A percentile compares a stretch with the other conserved stretches of the same genome.
Evolutionary conservation across 2,888 invertebrate species (phyloP).

Genomic region (Cataglyphis altisquamis): DNA sequence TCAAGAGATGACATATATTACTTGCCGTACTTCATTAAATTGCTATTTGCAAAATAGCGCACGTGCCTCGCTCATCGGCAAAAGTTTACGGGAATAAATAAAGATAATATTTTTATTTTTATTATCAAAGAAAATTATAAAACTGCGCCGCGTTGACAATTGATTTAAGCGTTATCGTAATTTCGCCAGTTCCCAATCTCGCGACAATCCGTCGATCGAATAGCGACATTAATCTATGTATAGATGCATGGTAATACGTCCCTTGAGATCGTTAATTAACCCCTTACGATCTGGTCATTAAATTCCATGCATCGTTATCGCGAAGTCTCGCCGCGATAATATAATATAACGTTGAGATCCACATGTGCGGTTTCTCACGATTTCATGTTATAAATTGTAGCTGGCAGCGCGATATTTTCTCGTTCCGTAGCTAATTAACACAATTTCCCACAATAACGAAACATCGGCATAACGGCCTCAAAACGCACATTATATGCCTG

Average conservation of each 20-base stretch:
- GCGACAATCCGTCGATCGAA: conserved; percentile 16
- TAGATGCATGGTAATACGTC: not conserved
- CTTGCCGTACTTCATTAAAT: conserved; percentile 21
- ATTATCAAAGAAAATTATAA: not conserved
- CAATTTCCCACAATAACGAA: conserved; percentile 33
- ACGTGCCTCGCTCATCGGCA: not conserved
- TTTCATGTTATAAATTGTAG: conserved; percentile 21
- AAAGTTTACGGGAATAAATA: not conserved
- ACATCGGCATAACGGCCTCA: not conserved
- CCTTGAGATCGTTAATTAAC: conserved; percentile 46
- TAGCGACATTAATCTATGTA: not conserved
- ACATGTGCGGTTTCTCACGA: conserved; percentile 41
- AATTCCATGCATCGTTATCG: conserved; percentile 49
- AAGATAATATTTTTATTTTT: not conserved
- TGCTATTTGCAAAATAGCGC: not conserved
- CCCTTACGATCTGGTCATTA: conserved; percentile 55
- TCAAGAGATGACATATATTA: not conserved
- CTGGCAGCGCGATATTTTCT: conserved; percentile 30
- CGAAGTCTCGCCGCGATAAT: conserved; percentile 37
- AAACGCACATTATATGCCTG: not conserved
- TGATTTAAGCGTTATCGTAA: conserved; percentile 1
- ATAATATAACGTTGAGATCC: conserved; percentile 45
- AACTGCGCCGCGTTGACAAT: not conserved
- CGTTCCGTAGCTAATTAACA: conserved; percentile 39
- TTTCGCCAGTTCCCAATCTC: not conserved